Conservation (phyloP, 1,140 invertebrate genomes). For the Zophobas morio region DNA sequence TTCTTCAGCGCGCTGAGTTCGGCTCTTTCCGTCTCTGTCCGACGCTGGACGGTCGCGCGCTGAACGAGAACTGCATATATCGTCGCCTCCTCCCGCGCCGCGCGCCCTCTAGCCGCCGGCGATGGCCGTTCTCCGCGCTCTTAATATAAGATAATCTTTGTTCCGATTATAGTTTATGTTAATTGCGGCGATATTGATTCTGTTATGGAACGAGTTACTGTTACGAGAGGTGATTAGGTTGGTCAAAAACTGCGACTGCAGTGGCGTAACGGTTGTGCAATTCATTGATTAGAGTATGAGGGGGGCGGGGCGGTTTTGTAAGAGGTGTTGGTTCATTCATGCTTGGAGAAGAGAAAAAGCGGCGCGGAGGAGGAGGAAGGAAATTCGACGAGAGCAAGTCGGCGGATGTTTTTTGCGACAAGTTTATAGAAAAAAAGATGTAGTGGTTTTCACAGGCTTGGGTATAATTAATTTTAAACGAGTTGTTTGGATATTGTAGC, state of each 20-base stretch:
- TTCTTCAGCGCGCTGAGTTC: slow-evolving; percentile 2
- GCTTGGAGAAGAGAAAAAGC: too few species aligned
- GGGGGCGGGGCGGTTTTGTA: too few species aligned
- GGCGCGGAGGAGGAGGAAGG: too few species aligned
- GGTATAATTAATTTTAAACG: too few species aligned
- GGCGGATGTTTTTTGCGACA: too few species aligned
- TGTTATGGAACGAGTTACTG: slow-evolving; percentile 36
- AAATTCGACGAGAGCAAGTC: too few species aligned
- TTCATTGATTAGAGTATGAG: slow-evolving; percentile 2
- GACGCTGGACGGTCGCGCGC: neutral
- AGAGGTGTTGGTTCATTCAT: neutral
- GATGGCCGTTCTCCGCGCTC: slow-evolving; percentile 32
- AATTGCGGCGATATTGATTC: slow-evolving; percentile 40
- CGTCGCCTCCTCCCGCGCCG: slow-evolving; percentile 6
- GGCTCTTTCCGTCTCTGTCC: slow-evolving; percentile 5
- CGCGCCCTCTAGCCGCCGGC: slow-evolving; percentile 1
- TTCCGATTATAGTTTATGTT: slow-evolving; percentile 43
- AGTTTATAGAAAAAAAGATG: too few species aligned
- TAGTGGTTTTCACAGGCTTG: too few species aligned
- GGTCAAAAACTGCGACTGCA: slow-evolving; percentile 18
- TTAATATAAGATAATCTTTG: slow-evolving; percentile 43
- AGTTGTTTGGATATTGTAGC: too few species aligned
- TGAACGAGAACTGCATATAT: slow-evolving; percentile 33
- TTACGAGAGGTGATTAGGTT: slow-evolving; percentile 28
- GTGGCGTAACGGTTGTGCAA: slow-evolving; percentile 13